Base-by-base conservation (phyloP, 1,140 invertebrate genomes). In the Anagrus nilaparvatae region DNA sequence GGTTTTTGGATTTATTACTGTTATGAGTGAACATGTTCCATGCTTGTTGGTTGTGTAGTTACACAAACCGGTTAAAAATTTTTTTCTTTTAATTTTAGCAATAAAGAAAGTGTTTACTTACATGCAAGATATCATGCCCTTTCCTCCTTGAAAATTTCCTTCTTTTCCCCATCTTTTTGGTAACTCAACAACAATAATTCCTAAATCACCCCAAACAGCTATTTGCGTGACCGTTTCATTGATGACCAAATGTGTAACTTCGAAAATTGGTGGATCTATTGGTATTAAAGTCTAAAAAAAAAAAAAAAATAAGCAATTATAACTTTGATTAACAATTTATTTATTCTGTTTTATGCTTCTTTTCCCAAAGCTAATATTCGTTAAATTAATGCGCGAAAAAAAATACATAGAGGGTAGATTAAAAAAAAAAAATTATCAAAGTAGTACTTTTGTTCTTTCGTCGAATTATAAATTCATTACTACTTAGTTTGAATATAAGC, bases 141-240 rank as follows among this genome's bases (percentile, higher is more conserved):
- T 64, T 25, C 61, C 60, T 19, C 55, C 61, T 49, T 69, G 56
- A 33, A 67, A 70, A 17, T 51, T 44, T 12, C 50, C 54, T 5
- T 66, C 60, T 31, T 63, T 65, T 14, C 67, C 65, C 69, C 68
- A 71, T 34, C 67, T 60, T 41, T 66, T 62, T 0, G 70, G 70
- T 3, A 72, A 48, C 34, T 69, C 59, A 14, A 72, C 48, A 5
- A 71, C 35, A 5, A 59, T 52, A 8, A 72, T 57, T 0, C 70
- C 70, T 18, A 66, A 38, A 35, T 50, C 58, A 3, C 70, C 69
- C 58, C 61, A 64, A 4, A 72, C 38, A 1, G 52, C 63, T 6
- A 71, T 41, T 27, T 69, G 63, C 2, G 68, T 61, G 1, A 53
- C 50, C 0, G 67, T 66, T 34, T 67, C 63, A 46, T 72, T 73